Conservation (phyloP, 2,113 vertebrate species). For the Callospermophilus lateralis region DNA sequence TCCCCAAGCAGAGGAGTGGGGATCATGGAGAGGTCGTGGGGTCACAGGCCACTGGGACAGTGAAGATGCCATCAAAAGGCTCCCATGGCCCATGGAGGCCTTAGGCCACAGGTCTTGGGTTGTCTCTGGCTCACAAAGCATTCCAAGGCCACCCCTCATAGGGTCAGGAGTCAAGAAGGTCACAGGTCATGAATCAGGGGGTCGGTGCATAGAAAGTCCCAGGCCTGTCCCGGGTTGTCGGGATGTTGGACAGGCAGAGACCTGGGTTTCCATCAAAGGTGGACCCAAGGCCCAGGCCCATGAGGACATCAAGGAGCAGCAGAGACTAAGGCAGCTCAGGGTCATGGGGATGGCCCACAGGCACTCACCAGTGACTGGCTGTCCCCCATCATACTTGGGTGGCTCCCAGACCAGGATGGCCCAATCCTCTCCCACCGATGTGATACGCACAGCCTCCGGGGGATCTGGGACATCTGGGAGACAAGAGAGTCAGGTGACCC, state of each 20-base stretch:
- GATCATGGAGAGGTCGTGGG: fast-evolving
- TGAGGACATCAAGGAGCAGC: not conserved
- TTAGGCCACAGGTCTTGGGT: not conserved
- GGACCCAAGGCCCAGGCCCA: not conserved
- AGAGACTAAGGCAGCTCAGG: not conserved
- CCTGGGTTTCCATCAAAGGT: fast-evolving
- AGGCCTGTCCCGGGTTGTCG: not conserved
- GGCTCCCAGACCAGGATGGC: slow-evolving; percentile 92
- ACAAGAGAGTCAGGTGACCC: not conserved
- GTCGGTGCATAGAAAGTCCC: not conserved
- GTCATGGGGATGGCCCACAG: not conserved
- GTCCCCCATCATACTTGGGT: slow-evolving; percentile 92
- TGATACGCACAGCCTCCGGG: slow-evolving; percentile 91
- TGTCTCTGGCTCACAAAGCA: not conserved
- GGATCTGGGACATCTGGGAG: slow-evolving; percentile 92
- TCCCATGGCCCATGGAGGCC: not conserved
- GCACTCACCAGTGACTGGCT: slow-evolving; percentile 90
- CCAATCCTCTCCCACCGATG: slow-evolving; percentile 92
- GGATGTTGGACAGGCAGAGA: not conserved
- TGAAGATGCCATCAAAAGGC: not conserved
- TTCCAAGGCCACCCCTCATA: not conserved
- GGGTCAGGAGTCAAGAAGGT: not conserved
- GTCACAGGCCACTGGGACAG: not conserved
- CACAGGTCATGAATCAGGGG: not conserved
- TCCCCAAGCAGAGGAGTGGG: not conserved